Evolutionary conservation across 2,888 invertebrate species (phyloP).

Genomic region (Euzetes globulus): DNA sequence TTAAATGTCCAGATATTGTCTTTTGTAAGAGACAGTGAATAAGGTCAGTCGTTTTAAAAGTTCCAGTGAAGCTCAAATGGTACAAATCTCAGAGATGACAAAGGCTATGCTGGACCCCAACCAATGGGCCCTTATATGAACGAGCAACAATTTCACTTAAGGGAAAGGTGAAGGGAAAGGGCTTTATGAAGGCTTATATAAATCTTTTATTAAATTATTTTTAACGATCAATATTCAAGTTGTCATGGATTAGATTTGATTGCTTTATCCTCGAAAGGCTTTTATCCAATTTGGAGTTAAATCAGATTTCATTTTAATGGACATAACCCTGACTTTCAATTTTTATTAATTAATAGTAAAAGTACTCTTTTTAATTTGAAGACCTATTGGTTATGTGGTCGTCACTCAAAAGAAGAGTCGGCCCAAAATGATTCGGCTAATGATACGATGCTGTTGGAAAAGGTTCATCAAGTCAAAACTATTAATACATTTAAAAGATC

Average conservation of each 20-base stretch:
- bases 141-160: conserved; percentile 65
- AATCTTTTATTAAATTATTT: neutral
- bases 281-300: too few relatives aligned
- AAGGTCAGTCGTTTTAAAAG: conserved; percentile 89
- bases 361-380: neutral
- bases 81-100: conserved; percentile 87
- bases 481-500: neutral
- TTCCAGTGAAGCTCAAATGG: conserved; percentile 80
- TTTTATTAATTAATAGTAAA: too few relatives aligned
- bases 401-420: neutral
- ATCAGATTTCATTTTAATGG: neutral
- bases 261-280: too few relatives aligned
- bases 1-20: conserved; percentile 61
- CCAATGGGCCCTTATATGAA: conserved; percentile 59
- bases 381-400: neutral
- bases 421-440: too few relatives aligned
- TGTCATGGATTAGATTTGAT: too few relatives aligned
- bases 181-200: conserved; percentile 26
- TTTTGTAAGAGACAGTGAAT: conserved; percentile 65
- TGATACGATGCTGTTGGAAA: neutral
- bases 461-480: neutral
- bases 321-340: too few relatives aligned
- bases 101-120: conserved; percentile 61
- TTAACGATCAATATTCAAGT: neutral
- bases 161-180: conserved; percentile 60